phyloP scores from a whole-genome alignment of 2,888 invertebrate genomes.

The Exephanes ischioxanthus region DNA sequence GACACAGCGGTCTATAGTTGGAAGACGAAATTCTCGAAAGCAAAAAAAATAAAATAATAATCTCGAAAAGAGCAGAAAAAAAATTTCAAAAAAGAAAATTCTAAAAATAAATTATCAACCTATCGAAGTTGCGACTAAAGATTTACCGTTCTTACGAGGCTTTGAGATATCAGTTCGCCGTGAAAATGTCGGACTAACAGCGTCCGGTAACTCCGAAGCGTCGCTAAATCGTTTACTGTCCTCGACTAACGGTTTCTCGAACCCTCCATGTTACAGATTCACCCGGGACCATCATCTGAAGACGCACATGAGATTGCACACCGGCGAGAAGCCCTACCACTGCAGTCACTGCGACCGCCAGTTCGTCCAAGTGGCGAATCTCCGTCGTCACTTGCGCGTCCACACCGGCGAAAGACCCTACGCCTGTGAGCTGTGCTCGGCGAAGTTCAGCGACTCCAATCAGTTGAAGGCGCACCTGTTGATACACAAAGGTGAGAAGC shows the following conservation, averaged over 20 bases:
- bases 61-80: no score
- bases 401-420: constrained; percentile 97
- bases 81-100: no score
- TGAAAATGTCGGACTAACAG: no score
- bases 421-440: constrained; percentile 93
- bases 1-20: no score
- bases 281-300: constrained; percentile 97
- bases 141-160: no score
- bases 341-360: constrained; percentile 96
- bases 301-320: constrained; percentile 96
- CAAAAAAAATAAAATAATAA: no score
- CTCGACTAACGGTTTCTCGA: background rate
- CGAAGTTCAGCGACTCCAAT: constrained; percentile 96
- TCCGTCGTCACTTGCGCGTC: constrained; percentile 94
- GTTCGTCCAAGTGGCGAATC: constrained; percentile 97
- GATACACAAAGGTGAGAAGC: constrained; percentile 96
- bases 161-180: no score
- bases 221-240: background rate
- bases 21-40: no score
- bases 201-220: no score
- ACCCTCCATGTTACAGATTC: constrained; percentile 85
- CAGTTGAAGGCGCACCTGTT: constrained; percentile 95
- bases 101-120: no score
- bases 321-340: constrained; percentile 97
- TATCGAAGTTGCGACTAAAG: no score